These are phyloP conservation scores for Tetropium fuscum DNA, from an alignment of 2,888 invertebrate species.

Conservation along the genomic window DNA sequence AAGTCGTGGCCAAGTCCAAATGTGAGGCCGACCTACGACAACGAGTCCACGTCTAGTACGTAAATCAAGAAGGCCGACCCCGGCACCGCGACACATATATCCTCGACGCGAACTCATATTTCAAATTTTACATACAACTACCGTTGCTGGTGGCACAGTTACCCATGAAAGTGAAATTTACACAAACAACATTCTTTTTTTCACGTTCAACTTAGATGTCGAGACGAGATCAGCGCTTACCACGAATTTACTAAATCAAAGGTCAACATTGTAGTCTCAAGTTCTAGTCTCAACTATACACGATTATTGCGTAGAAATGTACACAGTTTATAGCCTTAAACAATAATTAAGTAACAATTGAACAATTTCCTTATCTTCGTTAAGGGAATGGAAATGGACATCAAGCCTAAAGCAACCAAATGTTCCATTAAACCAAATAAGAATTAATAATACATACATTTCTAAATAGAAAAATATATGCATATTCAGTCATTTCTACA, in stretches of 20 bases:
- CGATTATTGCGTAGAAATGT: no score
- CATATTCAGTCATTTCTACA: no score
- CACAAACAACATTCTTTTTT: slow-evolving; percentile 41
- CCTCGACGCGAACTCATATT: slow-evolving; percentile 50
- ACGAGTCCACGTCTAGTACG: slow-evolving; percentile 49
- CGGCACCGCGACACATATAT: slow-evolving; percentile 47
- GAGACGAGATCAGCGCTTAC: slow-evolving; percentile 35
- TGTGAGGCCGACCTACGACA: slow-evolving; percentile 51
- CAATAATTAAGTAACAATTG: no score
- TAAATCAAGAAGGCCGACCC: slow-evolving; percentile 51
- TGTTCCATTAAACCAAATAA: no score
- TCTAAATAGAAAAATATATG: no score
- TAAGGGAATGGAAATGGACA: no score
- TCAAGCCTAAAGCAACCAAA: no score
- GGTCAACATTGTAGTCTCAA: slow-evolving; percentile 11
- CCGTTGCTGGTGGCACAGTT: slow-evolving; percentile 47
- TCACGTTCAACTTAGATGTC: slow-evolving; percentile 40
- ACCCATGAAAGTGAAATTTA: slow-evolving; percentile 48
- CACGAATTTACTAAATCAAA: slow-evolving; percentile 7
- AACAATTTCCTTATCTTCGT: no score
- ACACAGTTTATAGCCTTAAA: not conserved
- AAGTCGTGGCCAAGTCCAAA: slow-evolving; percentile 29
- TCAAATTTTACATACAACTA: slow-evolving; percentile 53
- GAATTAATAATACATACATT: no score
- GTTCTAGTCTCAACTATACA: not conserved